Base-by-base conservation (phyloP, 2,113 vertebrate genomes). In the Campylomormyrus tamandua region DNA sequence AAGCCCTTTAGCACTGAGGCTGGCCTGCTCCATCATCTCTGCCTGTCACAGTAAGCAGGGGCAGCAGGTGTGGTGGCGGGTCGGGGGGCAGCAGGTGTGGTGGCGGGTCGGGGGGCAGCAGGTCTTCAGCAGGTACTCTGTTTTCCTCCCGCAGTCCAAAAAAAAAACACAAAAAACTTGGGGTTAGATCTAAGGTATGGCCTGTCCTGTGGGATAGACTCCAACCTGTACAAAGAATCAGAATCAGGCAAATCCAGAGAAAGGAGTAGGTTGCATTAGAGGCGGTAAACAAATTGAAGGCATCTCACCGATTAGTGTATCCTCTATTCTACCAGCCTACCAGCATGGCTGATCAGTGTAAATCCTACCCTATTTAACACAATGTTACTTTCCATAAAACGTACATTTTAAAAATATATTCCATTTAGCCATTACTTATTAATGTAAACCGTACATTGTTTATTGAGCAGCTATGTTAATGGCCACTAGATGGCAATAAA, bases 401-500 rank as follows among this genome's bases (percentile, higher is more conserved):
- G 53, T 58, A 24, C 2, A 7, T 58, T 58, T 58, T 24, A 24
- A 7, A 58, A 24, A 58, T 24, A 58, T 58, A 58, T 24, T 53
- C 52, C 0, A 58, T 58, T 8, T 9, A 58, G 19, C 53, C 19
- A 56, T 31, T 70, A n/a, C 24, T 35, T 77, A 39, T 7, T 19
- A 42, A 39, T 42, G 31, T 77, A 39, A 77, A 15, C 31, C 5
- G 13, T 15, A 80, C 1, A 70, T 31, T 77, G 31, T 39, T 19
- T 80, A 19, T 21, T 80, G 74, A 19, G 74, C 35, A 80, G 45
- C 83, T n/a, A 48, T n/a, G 45, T n/a, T n/a, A 48, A 48, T 84
- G 31, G 17, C 85, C 85, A 87, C 85, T 87, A 87, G 85, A 87
- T 52, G 85, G 49, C 85, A 56, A 50, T 56, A 87, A 53, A 35